Evolutionary conservation across 2,888 invertebrate genomes (phyloP), one percentile per base, ranked within the genome.

Genomic region (Protodeltote pygarga): DNA sequence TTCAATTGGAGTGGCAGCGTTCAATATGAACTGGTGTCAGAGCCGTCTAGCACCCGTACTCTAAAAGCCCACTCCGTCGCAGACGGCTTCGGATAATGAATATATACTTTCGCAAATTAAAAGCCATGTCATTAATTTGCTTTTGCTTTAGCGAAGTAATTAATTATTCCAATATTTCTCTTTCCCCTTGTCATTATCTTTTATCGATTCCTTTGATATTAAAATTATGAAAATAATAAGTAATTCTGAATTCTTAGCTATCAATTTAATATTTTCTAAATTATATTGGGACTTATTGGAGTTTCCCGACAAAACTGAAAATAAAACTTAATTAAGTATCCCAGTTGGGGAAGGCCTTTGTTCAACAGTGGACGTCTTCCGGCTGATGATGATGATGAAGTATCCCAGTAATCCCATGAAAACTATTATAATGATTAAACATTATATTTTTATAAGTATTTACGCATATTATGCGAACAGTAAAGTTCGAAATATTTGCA

Each of bases 81-180:
- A 35, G 31, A 34, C 46, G 16, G 16, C 44, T 37, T 23, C 48
- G 27, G 28, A 35, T 49, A 67, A 49, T 57, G 31, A 58, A 61
- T 53, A n/a, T n/a, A n/a, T n/a, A 50, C 40, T 54, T 59, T 58
- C 33, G 23, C 29, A 64, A 68, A 68, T 64, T 52, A 68, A 65
- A 59, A 53, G 54, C 42, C 41, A 37, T 46, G 49, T 11, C 50
- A 68, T 59, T 59, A 51, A 62, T 68, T 64, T 53, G 5, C 41
- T 39, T 32, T 47, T 29, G 39, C 34, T 49, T 31, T 29, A 33
- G 17, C 19, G 20, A 32, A 35, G 38, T 51, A 48, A 50, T 53
- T 53, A 39, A 33, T 48, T 33, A 41, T 35, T 23, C 25, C 23
- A n/a, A 27, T 31, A 45, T 59, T 60, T 58, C 13, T 15, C 19